Evolutionary conservation across 2,113 vertebrate genomes (phyloP), one percentile per base, ranked within the genome.

Genomic region (Microtus montanus): DNA sequence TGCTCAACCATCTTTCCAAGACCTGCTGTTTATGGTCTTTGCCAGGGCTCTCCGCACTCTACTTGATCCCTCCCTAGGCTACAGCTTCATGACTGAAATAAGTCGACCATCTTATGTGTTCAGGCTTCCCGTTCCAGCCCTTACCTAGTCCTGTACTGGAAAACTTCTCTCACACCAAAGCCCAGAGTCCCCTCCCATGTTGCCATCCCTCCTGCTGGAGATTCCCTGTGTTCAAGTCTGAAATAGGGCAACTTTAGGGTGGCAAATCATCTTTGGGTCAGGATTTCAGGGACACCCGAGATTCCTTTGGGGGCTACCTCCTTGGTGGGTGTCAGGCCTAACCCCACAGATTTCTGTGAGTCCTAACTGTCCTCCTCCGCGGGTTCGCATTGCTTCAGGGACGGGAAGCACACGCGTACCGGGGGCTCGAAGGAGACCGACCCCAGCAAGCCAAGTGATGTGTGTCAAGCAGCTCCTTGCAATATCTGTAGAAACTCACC

Each of bases 391-490:
- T 63, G 80, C 58, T 83, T 24, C 7, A 2, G n/a, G n/a, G 58
- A 41, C 79, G 35, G 61, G 35, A 61, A n/a, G 54, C 35, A 61
- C 35, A 82, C 79, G 30, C 26, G 14, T 17, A 35, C 66, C 3
- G 33, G 15, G 68, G 33, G 33, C 68, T 70, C 68, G 41, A 41
- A 41, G 41, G 41, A 41, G 41, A 41, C 41, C 41, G 13, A 86
- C 17, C 64, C 14, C 61, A 12, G 83, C 63, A 28, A n/a, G 10
- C 64, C 84, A 58, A 98, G 97, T 47, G 97, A 97, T 97, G 97
- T 96, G 93, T 96, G 96, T 97, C 94, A 97, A 95, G n/a, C 96
- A 94, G 97, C 97, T 92, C 93, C 97, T 97, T 97, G 89, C 0
- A 52, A 87, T 49, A 84, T 92, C 93, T 94, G 75, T 92, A 94